Base-by-base conservation (phyloP, 2,888 invertebrate genomes). In the Sesamia inferens region DNA sequence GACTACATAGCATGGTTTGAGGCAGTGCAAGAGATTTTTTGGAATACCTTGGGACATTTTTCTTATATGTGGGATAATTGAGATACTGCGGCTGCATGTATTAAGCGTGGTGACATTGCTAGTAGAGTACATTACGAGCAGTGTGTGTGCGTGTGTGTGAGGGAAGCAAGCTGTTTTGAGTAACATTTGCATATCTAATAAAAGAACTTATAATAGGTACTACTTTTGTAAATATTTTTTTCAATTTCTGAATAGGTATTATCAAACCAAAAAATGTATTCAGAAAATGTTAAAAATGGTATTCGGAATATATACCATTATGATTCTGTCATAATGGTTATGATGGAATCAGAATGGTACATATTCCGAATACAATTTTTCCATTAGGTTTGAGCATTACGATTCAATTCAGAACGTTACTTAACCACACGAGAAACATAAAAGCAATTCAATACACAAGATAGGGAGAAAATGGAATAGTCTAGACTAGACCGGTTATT, bases 401-500 rank as follows among this genome's bases (percentile, higher is more conserved):
- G 44, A 68, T 78, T 62, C 71, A 78, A 82, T 82, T 68, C 63
- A 62, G n/a, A 78, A 62, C 48, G 63, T 83, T 84, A 81, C 70
- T 77, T 71, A 84, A 65, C 63, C 85, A 68, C 74, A 78, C 55
- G 81, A 80, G 83, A 61, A 44, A 14, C 71, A 76, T 81, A 72
- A 82, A 82, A 44, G 67, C 70, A 72, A 83, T 84, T 75, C 82
- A 79, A 82, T 84, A 78, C 78, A 65, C 66, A 19, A 74, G 76
- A 81, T 82, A 82, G 75, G 74, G 79, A 81, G 76, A 81, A 82
- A 85, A 87, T 86, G 79, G 80, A 76, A 84, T 77, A 76, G 83
- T 87, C 86, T 88, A 84, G 88, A 81, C 83, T 82, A 67, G 70
- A 70, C 80, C 62, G 82, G 86, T 76, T 79, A 71, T 74, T 73